Conservation (phyloP, 2,888 invertebrate species). For the Papilio elwesi region DNA sequence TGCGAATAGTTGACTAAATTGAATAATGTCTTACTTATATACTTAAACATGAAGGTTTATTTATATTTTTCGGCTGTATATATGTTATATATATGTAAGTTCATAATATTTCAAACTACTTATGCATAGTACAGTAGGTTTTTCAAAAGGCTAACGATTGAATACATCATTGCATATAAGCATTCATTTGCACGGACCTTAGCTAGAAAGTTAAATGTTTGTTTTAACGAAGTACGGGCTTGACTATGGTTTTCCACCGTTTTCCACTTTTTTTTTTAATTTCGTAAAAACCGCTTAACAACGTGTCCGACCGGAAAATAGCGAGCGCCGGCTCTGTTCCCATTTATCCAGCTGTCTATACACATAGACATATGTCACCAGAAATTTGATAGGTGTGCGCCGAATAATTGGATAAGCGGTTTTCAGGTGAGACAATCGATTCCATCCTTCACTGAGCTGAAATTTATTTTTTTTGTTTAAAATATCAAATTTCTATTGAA, state of each 20-base stretch:
- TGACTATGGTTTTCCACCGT: not conserved
- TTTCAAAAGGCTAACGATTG: too few relatives aligned
- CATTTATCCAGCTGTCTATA: conserved; percentile 18
- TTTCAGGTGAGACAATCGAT: conserved; percentile 13
- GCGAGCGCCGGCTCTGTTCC: conserved; percentile 14
- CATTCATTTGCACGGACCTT: too few relatives aligned
- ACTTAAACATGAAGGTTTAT: too few relatives aligned
- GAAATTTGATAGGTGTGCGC: conserved; percentile 11
- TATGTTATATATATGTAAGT: too few relatives aligned
- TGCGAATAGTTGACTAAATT: too few relatives aligned
- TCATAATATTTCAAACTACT: too few relatives aligned
- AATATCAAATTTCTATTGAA: not conserved
- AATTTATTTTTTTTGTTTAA: conserved; percentile 3
- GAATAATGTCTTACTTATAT: too few relatives aligned
- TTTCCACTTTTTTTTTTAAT: not conserved
- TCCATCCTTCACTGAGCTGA: conserved; percentile 2
- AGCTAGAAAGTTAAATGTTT: not conserved
- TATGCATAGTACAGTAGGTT: too few relatives aligned
- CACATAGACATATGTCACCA: conserved; percentile 6
- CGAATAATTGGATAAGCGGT: conserved; percentile 23
- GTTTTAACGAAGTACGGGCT: not conserved
- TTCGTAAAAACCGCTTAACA: conserved; percentile 22
- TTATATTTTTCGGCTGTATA: too few relatives aligned
- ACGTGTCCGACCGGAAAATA: conserved; percentile 9
- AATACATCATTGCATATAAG: too few relatives aligned